These are phyloP conservation scores for Apamea monoglypha DNA, from an alignment of 2,888 invertebrate genomes.

Conservation along the genomic window DNA sequence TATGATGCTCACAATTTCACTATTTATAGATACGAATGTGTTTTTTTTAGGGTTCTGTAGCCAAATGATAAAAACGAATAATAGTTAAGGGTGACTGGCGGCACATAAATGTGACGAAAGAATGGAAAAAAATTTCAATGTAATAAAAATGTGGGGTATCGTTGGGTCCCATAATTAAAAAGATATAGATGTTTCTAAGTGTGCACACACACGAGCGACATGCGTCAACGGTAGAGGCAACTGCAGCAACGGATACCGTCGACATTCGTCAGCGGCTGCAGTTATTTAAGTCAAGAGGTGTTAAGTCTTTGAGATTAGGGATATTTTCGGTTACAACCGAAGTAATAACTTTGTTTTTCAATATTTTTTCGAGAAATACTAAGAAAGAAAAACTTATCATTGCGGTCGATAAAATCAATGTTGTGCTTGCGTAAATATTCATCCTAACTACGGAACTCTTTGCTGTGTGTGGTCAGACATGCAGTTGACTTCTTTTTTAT, in stretches of 20 bases:
- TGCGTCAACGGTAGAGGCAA: no score
- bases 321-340: background rate
- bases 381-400: background rate
- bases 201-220: background rate
- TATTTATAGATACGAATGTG: conserved; percentile 16
- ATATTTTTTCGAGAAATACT: background rate
- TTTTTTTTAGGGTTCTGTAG: background rate
- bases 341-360: background rate
- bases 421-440: background rate
- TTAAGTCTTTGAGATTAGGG: no score
- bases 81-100: background rate
- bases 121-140: background rate
- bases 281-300: background rate
- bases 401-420: background rate
- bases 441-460: background rate
- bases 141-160: background rate
- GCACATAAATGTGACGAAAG: background rate
- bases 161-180: background rate
- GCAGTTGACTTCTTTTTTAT: background rate
- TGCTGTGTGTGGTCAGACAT: background rate
- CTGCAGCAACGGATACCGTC: no score
- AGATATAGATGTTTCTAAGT: background rate
- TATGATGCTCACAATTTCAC: conserved; percentile 59
- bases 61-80: background rate
- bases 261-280: background rate